These are phyloP conservation scores for Carassius gibelio DNA, from an alignment of 2,113 vertebrate species.

Conservation along the genomic window DNA sequence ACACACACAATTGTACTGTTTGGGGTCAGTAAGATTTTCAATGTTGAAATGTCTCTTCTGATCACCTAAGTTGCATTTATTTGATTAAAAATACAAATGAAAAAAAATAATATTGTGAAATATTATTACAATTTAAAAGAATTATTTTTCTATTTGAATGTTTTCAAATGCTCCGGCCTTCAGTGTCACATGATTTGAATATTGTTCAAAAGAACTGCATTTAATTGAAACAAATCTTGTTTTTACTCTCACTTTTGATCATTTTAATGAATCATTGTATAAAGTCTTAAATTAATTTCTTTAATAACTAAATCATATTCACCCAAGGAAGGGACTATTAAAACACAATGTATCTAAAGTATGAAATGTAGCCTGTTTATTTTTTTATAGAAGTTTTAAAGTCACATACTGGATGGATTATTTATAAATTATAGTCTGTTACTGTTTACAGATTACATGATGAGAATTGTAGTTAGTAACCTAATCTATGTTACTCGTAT, in stretches of 20 bases:
- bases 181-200: background rate
- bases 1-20: background rate
- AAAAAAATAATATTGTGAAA: background rate
- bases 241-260: background rate
- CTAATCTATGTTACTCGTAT: background rate
- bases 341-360: background rate
- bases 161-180: background rate
- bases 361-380: background rate
- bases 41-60: background rate
- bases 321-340: background rate
- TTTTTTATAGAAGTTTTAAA: background rate
- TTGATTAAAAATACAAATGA: background rate
- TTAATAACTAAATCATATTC: background rate
- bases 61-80: background rate
- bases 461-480: background rate
- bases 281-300: no score
- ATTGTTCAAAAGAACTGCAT: background rate
- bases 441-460: background rate
- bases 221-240: background rate
- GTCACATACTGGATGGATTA: background rate
- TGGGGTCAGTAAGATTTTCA: background rate
- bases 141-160: background rate
- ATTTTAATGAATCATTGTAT: background rate
- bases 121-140: background rate
- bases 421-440: background rate